These are phyloP conservation scores for Panthera tigris DNA, from an alignment of 2,113 vertebrate species.

Conservation along the genomic window DNA sequence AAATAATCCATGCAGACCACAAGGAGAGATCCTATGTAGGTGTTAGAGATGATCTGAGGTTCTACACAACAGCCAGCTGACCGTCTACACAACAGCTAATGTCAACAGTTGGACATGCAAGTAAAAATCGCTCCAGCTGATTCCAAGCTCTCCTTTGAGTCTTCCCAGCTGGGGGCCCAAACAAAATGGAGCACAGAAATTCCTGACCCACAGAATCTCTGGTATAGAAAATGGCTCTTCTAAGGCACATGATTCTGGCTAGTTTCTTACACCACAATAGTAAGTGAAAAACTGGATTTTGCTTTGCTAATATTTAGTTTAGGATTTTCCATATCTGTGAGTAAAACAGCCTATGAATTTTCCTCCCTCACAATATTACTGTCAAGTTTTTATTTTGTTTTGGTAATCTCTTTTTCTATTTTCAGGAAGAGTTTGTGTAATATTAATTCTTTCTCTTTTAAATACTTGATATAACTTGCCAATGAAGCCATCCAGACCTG, in stretches of 20 bases:
- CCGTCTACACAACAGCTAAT: neutral
- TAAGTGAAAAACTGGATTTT: neutral
- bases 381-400: neutral
- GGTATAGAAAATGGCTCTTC: neutral
- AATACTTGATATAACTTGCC: neutral
- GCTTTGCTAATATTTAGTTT: neutral
- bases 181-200: neutral
- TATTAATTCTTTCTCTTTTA: neutral
- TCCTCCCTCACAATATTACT: neutral
- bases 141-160: neutral
- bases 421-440: neutral
- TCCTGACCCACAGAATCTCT: neutral
- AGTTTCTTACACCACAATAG: neutral
- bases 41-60: neutral
- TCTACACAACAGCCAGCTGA: neutral
- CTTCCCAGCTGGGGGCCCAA: neutral
- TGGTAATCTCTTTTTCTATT: neutral
- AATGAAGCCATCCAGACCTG: neutral
- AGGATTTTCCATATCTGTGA: neutral
- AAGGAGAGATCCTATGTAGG: neutral
- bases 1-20: neutral
- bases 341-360: constrained; percentile 13
- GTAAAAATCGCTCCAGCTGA: neutral
- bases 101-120: neutral
- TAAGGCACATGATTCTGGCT: neutral